Conservation (phyloP, 2,888 invertebrate species). For the Tetragnatha montana region DNA sequence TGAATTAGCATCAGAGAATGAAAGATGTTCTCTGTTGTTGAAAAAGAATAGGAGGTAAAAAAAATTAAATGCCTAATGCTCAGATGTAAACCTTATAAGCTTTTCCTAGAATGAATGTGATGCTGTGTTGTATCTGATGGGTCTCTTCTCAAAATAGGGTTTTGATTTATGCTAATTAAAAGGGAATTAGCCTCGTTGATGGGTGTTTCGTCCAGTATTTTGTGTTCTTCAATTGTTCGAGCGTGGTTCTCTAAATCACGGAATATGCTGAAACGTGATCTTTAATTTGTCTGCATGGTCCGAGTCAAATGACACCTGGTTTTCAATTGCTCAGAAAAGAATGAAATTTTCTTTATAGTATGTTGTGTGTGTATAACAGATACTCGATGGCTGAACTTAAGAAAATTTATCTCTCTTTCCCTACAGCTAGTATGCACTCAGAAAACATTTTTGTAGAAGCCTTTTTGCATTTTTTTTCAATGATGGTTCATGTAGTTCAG, state of each 20-base stretch:
- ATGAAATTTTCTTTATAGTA: background rate
- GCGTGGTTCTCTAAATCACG: background rate
- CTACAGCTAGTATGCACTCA: background rate
- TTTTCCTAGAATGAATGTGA: background rate
- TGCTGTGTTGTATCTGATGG: background rate
- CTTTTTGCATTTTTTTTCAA: too few relatives aligned
- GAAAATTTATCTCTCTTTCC: background rate
- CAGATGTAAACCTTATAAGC: background rate
- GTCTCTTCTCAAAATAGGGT: background rate
- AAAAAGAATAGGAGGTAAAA: background rate
- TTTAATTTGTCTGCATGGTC: background rate
- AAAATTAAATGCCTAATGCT: background rate
- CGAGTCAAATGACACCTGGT: background rate
- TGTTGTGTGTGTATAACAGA: background rate
- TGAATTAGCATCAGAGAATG: constrained; percentile 4
- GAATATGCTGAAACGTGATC: background rate
- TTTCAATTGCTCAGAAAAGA: background rate
- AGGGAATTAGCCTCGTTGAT: background rate
- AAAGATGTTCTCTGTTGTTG: background rate
- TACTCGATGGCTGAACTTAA: background rate
- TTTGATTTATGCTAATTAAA: constrained; percentile 22
- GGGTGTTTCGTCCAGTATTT: background rate
- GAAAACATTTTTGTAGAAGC: too few relatives aligned
- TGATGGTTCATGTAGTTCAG: too few relatives aligned
- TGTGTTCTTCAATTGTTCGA: background rate